Evolutionary conservation across 2,797 vertebrate genomes (phyloP), one percentile per base, ranked within the genome.

Genomic region (Allobates femoralis): DNA sequence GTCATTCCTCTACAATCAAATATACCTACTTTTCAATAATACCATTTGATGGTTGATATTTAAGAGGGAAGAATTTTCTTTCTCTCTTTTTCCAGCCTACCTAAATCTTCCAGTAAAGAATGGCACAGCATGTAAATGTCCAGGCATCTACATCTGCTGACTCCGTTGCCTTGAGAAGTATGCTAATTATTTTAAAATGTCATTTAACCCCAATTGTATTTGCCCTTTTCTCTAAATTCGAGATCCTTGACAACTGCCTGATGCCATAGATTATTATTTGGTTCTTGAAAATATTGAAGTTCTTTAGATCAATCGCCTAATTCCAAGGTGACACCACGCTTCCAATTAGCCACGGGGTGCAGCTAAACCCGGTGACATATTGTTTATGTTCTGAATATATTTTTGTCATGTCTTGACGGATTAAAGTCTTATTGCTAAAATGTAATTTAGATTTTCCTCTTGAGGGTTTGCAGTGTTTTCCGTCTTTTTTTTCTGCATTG

Each of bases 391-490:
- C 53, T 28, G 71, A 75, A 84, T 75, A 77, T 77, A 76, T 84
- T 76, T 74, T 76, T 84, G 32, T 26, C 83, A 21, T 83, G 81
- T 83, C 81, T 30, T 85, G 50, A 16, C 23, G 75, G 83, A 78
- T 85, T 85, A 85, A 69, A 84, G 83, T 85, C 83, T 85, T 83
- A 74, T 60, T 79, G 74, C 50, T 64, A 77, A 77, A 84, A 77
- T 85, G 74, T 78, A 78, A 85, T 78, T 85, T 77, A 67, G 32
- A 56, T 67, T 78, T 85, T 77, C 66, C 75, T 85, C 81, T 77
- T 78, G 73, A 85, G 74, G 62, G 28, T 78, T 84, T 84, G 14
- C 26, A 15, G 26, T 77, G 34, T 77, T 77, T 85, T 78, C 83
- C 30, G 10, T 66, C 74, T 28, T 77, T 67, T n/a, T 78, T 75